Conservation (phyloP, 1,140 invertebrate genomes). For the Lepidostoma basale region DNA sequence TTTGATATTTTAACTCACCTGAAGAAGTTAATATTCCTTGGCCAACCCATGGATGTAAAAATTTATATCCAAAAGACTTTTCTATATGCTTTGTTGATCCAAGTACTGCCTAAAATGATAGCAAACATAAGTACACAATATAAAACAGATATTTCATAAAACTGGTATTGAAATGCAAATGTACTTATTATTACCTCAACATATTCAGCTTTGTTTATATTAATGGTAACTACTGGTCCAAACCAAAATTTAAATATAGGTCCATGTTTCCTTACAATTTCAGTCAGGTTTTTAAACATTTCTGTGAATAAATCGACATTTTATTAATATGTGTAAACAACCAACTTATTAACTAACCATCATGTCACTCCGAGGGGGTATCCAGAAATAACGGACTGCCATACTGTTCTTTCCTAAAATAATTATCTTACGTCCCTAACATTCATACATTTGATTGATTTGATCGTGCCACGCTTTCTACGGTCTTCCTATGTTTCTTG, state of each 20-base stretch:
- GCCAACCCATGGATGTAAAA: constrained; percentile 63
- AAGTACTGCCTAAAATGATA: constrained; percentile 54
- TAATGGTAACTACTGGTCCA: constrained; percentile 45
- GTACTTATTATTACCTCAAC: constrained; percentile 44
- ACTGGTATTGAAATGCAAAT: no score
- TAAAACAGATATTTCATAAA: no score
- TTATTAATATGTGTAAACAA: no score
- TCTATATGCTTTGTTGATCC: constrained; percentile 62
- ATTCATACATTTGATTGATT: no score
- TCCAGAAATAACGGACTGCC: no score
- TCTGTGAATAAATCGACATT: neutral
- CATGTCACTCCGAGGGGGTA: no score
- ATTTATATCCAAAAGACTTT: constrained; percentile 64
- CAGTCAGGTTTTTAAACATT: neutral
- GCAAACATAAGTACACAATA: neutral
- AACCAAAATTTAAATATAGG: constrained; percentile 48
- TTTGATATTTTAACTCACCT: constrained; percentile 51
- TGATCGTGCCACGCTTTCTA: no score
- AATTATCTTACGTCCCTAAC: no score
- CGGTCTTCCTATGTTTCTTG: no score
- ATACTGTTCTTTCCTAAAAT: no score
- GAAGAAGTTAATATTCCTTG: constrained; percentile 60
- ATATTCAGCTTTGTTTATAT: constrained; percentile 49
- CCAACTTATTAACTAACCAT: no score
- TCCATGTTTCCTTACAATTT: constrained; percentile 35